A percentile compares a stretch with the other conserved stretches of the same genome.
These are phyloP conservation scores for Ibycter americanus DNA, from an alignment of 2,797 vertebrate genomes.

Conservation along the genomic window DNA sequence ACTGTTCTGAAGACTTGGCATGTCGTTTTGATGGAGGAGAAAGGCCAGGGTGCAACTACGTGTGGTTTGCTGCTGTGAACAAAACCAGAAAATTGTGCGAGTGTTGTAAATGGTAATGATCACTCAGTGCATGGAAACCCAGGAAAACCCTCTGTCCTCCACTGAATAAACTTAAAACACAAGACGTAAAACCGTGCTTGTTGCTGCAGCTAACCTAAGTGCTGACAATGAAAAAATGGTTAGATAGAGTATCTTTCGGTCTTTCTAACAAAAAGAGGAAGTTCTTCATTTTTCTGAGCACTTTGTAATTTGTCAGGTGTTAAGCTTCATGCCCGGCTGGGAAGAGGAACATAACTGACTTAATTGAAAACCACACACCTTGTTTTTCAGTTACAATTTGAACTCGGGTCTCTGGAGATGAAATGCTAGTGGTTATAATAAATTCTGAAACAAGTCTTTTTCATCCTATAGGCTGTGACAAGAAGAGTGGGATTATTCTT, in stretches of 20 bases:
- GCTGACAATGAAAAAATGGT: not conserved
- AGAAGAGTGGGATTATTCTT: not conserved
- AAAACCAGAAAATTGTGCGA: not conserved
- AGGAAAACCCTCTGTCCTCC: not conserved
- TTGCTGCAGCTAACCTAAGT: not conserved
- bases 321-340: not conserved
- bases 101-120: not conserved
- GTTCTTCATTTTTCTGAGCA: not conserved
- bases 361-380: not conserved
- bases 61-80: not conserved
- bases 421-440: not conserved
- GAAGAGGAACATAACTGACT: not conserved
- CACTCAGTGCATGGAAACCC: not conserved
- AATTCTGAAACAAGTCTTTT: not conserved
- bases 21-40: not conserved
- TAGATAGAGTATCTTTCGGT: not conserved
- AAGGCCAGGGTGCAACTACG: accelerated
- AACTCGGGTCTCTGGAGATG: not conserved
- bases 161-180: not conserved
- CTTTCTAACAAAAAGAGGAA: not conserved
- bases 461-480: not conserved
- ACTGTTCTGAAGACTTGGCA: not conserved
- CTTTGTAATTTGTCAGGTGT: not conserved
- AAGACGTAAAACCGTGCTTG: not conserved
- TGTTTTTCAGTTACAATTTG: not conserved